A percentile compares a stretch with the other conserved stretches of the same genome.
These are phyloP conservation scores for Nephrotoma guestfalica DNA, from an alignment of 2,888 invertebrate genomes.

Conservation along the genomic window DNA sequence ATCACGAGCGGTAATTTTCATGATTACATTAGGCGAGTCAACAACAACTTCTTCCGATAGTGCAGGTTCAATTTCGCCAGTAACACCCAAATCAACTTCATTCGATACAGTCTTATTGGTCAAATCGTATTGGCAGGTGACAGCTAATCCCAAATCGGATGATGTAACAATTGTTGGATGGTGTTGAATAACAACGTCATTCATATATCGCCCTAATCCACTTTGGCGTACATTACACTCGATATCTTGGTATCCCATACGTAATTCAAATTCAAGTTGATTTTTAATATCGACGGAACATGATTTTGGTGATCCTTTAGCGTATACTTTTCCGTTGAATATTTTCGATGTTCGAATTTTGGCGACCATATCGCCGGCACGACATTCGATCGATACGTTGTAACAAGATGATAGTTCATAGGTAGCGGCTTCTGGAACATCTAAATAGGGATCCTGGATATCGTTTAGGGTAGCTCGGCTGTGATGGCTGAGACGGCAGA, in stretches of 20 bases:
- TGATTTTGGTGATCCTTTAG: constrained; percentile 85
- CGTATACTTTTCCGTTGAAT: constrained; percentile 90
- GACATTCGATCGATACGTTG: constrained; percentile 86
- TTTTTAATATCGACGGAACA: constrained; percentile 81
- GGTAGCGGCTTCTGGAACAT: constrained; percentile 81
- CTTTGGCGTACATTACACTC: constrained; percentile 88
- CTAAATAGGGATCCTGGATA: constrained; percentile 79
- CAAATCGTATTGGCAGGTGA: constrained; percentile 87
- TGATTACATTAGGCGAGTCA: constrained; percentile 87
- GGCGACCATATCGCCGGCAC: constrained; percentile 85
- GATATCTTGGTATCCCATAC: constrained; percentile 82
- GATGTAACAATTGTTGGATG: constrained; percentile 92
- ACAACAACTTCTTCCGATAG: constrained; percentile 83
- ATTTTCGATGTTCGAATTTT: constrained; percentile 81
- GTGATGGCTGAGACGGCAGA: constrained; percentile 85
- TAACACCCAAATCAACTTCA: constrained; percentile 78
- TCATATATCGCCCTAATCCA: constrained; percentile 71
- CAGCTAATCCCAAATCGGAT: constrained; percentile 82
- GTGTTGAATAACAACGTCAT: constrained; percentile 89
- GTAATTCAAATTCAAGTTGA: constrained; percentile 78
- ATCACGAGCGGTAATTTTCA: constrained; percentile 78
- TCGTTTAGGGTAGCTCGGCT: constrained; percentile 77
- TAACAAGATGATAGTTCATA: constrained; percentile 88
- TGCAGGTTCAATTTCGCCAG: constrained; percentile 74
- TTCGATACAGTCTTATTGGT: constrained; percentile 89